Percentiles rank a stretch among this genome's conserved stretches.
Conservation (phyloP, 2,113 vertebrate genomes). For the Suricata suricatta region DNA sequence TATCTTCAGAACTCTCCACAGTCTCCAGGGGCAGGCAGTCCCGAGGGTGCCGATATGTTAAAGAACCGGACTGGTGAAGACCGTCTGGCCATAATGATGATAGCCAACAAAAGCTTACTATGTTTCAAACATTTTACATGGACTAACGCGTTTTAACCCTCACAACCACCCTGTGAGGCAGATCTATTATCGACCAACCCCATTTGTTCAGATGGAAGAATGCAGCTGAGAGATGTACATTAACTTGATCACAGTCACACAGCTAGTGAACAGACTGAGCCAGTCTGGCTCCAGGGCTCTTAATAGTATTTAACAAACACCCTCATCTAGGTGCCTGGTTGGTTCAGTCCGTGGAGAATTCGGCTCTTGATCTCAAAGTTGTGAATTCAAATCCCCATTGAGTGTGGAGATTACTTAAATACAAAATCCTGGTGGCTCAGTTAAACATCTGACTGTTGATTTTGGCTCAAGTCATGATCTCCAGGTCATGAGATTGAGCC, state of each 20-base stretch:
- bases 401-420: too few species aligned
- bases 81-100: neutral
- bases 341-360: too few species aligned
- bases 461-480: too few species aligned
- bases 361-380: too few species aligned
- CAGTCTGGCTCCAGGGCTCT: neutral
- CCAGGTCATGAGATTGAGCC: too few species aligned
- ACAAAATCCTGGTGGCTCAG: too few species aligned
- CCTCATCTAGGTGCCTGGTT: neutral
- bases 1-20: neutral
- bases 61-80: neutral
- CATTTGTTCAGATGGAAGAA: conserved; percentile 2
- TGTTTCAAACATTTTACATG: neutral
- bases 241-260: neutral
- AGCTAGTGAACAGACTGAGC: neutral
- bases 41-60: neutral
- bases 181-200: neutral
- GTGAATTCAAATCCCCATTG: too few species aligned
- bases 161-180: neutral
- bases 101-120: neutral
- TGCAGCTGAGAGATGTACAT: neutral
- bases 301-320: neutral
- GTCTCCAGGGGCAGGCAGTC: neutral
- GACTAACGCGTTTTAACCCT: neutral
- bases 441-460: too few species aligned